Conservation (phyloP, 2,888 invertebrate genomes). For the Dolichomitus sp. region DNA sequence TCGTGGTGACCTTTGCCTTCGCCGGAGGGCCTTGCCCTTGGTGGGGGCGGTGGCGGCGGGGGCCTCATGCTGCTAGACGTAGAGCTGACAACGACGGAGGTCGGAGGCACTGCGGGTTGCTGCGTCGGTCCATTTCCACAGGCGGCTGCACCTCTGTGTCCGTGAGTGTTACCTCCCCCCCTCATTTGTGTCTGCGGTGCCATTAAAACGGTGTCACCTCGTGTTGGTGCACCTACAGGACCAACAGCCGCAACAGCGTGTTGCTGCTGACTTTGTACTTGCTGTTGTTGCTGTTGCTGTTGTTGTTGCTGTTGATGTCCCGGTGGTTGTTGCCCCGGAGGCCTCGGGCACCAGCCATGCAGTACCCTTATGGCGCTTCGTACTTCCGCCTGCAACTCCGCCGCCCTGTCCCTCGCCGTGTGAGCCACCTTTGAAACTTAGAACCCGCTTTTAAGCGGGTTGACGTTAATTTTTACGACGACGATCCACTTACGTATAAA, state of each 20-base stretch:
- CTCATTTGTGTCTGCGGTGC: conserved; percentile 84
- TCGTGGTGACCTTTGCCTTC: conserved; percentile 89
- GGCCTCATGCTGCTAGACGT: conserved; percentile 89
- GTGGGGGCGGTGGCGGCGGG: conserved; percentile 86
- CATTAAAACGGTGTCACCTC: conserved; percentile 86
- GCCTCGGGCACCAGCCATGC: conserved; percentile 84
- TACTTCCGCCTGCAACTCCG: conserved; percentile 84
- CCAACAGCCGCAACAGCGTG: conserved; percentile 32
- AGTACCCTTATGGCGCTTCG: conserved; percentile 84
- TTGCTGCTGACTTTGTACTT: conserved; percentile 48
- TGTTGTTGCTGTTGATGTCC: conserved; percentile 63
- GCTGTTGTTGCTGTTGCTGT: conserved; percentile 71
- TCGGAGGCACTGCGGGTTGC: conserved; percentile 47
- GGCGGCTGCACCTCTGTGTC: conserved; percentile 39
- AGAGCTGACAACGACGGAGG: conserved; percentile 85
- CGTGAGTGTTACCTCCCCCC: conserved; percentile 62
- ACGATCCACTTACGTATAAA: conserved; percentile 4
- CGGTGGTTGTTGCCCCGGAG: conserved; percentile 70
- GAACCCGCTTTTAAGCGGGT: conserved; percentile 75
- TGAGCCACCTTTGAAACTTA: conserved; percentile 82
- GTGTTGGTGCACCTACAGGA: conserved; percentile 68
- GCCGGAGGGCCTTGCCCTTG: conserved; percentile 86
- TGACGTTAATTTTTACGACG: conserved; percentile 54
- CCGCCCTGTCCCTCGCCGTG: conserved; percentile 81
- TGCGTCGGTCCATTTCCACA: conserved; percentile 40